These are phyloP conservation scores for Xestia sexstrigata DNA, from an alignment of 2,888 invertebrate species.

Conservation along the genomic window DNA sequence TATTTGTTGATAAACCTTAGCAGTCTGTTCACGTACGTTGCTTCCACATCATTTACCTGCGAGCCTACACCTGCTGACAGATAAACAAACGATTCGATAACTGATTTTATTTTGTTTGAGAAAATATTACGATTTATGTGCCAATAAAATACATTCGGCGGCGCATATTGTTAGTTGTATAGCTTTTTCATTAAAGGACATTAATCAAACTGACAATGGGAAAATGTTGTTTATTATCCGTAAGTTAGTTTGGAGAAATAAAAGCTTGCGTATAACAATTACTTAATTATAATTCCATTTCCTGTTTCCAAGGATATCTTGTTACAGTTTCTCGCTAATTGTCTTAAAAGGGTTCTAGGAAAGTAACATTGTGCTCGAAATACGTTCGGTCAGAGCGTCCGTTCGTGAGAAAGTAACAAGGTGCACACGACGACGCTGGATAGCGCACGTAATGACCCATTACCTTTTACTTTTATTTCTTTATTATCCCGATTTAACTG, in stretches of 20 bases:
- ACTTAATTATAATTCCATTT: conserved; percentile 54
- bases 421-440: conserved; percentile 75
- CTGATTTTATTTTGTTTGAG: conserved; percentile 75
- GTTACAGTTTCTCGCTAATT: conserved; percentile 72
- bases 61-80: conserved; percentile 74
- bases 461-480: conserved; percentile 81
- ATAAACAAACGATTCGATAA: conserved; percentile 79
- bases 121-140: conserved; percentile 67
- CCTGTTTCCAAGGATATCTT: conserved; percentile 65
- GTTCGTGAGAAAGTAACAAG: conserved; percentile 83
- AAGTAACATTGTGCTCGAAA: conserved; percentile 78
- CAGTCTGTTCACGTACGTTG: conserved; percentile 71
- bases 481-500: conserved; percentile 79
- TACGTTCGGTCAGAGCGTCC: conserved; percentile 74
- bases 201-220: conserved; percentile 47
- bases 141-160: conserved; percentile 61
- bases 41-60: conserved; percentile 78
- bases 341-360: conserved; percentile 77
- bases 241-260: conserved; percentile 10
- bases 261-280: conserved; percentile 33
- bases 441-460: conserved; percentile 80
- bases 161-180: conserved; percentile 44
- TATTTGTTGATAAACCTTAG: conserved; percentile 61
- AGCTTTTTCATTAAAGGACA: conserved; percentile 51
- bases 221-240: conserved; percentile 29